Evolutionary conservation across 2,113 vertebrate species (phyloP), one percentile per base, ranked within the genome.

Genomic region (Syrmaticus mikado): DNA sequence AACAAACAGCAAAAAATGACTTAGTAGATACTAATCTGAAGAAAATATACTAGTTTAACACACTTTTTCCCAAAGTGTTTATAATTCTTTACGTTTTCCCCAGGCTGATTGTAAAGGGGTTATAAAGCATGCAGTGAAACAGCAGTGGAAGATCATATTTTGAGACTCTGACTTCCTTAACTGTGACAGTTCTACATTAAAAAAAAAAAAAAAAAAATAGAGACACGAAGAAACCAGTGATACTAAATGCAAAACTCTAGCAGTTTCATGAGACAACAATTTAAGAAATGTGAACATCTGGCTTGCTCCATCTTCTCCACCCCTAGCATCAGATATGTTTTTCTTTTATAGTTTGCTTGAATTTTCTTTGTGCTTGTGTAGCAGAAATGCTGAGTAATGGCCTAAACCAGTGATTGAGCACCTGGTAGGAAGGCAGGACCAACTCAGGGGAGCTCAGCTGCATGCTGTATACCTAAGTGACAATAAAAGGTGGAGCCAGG

Each of bases 231-330:
- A 83, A 80, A 68, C 6, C 6, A 46, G 11, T 46, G 28, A 46
- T n/a, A 57, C 8, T 52, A 38, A 61, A 65, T 80, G 43, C 16
- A 80, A 86, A 88, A 81, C n/a, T 88, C 28, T 22, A 43, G 10
- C 25, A 45, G 36, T 36, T 88, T 61, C 68, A 38, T 32, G n/a
- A 71, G 46, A 50, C 10, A 75, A 32, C 61, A 93, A 48, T 62
- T 50, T 45, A 36, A 62, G 55, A 80, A 89, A 81, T 7, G 4
- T 30, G 34, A 14, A 7, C 10, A n/a, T 55, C 20, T 0, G 0
- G 1, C 3, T 73, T 76, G 10, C 22, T 6, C 13, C 5, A 18
- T 48, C 40, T 73, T 82, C 14, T 52, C 50, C 11, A 66, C 10
- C 11, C 2, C 0, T 30, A 11, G 3, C 21, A 67, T 41, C 20